Evolutionary conservation across 1,140 invertebrate species (phyloP).

Genomic region (Zaprionus inermis): DNA sequence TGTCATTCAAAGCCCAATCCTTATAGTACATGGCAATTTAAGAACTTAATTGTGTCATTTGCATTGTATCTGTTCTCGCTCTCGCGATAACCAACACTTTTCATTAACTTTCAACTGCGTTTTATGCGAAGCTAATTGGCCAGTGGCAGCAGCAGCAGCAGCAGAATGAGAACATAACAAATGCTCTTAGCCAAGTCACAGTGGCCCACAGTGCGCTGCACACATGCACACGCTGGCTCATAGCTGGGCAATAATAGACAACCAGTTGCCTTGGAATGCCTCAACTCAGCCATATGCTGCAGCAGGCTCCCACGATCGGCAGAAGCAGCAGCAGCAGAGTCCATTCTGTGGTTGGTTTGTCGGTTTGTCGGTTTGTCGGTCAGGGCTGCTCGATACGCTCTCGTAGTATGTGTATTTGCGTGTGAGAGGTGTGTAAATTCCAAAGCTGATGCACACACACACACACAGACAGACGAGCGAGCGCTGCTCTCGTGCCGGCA

Average conservation of each 20-base stretch:
- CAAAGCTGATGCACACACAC: conserved; percentile 8
- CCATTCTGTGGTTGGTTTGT: conserved; percentile 55
- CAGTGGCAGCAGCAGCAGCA: conserved; percentile 1
- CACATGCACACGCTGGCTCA: background rate
- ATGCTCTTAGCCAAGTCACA: conserved; percentile 8
- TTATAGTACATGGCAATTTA: background rate
- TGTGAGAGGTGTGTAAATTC: conserved; percentile 70
- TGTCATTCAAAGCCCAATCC: background rate
- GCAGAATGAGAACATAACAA: conserved; percentile 9
- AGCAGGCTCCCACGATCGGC: conserved; percentile 38
- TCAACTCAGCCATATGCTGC: conserved; percentile 51
- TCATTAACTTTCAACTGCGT: conserved; percentile 43
- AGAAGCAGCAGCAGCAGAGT: conserved; percentile 2
- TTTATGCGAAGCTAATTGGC: conserved; percentile 19
- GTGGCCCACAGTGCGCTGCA: background rate
- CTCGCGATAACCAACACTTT: conserved; percentile 39
- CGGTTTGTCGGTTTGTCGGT: conserved; percentile 40
- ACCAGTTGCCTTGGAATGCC: background rate
- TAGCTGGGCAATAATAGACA: background rate
- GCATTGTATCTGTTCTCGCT: background rate
- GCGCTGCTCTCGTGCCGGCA: conserved; percentile 16
- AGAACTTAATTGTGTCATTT: background rate
- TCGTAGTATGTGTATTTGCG: conserved; percentile 23
- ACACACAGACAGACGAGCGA: background rate
- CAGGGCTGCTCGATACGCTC: conserved; percentile 12